Evolutionary conservation across 2,113 vertebrate genomes (phyloP).

Genomic region (human (Homo sapiens)): GRCh38 chr1:2427501-2428000

Average conservation of each 20-base stretch:
- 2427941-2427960: too few species aligned
- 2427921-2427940: rapidly evolving
- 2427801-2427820: too few species aligned
- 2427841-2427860: rapidly evolving
- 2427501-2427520: neutral
- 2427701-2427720: rapidly evolving
- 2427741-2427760: neutral
- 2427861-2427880: neutral
- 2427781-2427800: too few species aligned
- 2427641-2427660: neutral
- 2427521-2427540: neutral
- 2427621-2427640: neutral
- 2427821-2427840: too few species aligned
- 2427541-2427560: neutral
- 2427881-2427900: rapidly evolving
- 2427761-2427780: rapidly evolving
- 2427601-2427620: neutral
- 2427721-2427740: rapidly evolving
- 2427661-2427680: neutral
- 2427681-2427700: neutral
- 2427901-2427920: too few species aligned
- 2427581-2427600: neutral
- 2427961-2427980: neutral
- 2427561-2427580: neutral
- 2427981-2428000: rapidly evolving